phyloP scores from a whole-genome alignment of 2,888 invertebrate genomes.

The Hypsopygia costalis region DNA sequence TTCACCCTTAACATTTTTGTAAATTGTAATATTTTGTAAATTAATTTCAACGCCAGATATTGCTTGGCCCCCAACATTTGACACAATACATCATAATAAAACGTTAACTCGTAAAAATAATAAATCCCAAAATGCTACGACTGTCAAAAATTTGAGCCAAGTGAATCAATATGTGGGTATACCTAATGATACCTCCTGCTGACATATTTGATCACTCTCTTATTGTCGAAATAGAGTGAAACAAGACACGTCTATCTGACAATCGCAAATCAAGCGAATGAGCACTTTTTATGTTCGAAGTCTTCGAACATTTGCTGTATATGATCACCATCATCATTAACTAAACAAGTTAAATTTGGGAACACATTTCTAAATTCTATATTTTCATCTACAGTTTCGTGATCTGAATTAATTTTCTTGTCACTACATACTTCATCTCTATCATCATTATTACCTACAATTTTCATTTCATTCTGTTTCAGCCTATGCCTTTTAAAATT shows the following conservation, averaged over 20 bases:
- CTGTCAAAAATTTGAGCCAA: not conserved
- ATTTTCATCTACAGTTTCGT: constrained; percentile 36
- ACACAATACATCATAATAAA: not conserved
- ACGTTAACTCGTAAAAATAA: not conserved
- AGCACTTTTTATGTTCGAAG: constrained; percentile 24
- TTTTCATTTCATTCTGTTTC: constrained; percentile 18
- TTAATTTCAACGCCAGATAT: constrained; percentile 1
- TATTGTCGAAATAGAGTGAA: constrained; percentile 1
- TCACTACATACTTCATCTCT: constrained; percentile 29
- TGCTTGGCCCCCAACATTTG: constrained; percentile 1
- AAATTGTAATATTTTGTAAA: constrained; percentile 3
- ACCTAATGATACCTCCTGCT: not conserved
- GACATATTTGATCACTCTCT: not conserved
- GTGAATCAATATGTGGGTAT: not conserved
- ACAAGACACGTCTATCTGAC: constrained; percentile 1
- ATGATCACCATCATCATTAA: constrained; percentile 21
- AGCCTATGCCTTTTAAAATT: constrained; percentile 20
- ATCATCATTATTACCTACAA: constrained; percentile 24
- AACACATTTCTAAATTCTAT: constrained; percentile 62
- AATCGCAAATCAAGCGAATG: constrained; percentile 18
- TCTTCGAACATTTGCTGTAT: constrained; percentile 22
- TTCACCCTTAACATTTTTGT: constrained; percentile 15
- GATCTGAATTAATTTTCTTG: constrained; percentile 26
- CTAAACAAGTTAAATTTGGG: constrained; percentile 35
- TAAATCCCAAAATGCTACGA: not conserved